These are phyloP conservation scores for Carpatolechia fugitivella DNA, from an alignment of 2,888 invertebrate genomes.

Conservation along the genomic window DNA sequence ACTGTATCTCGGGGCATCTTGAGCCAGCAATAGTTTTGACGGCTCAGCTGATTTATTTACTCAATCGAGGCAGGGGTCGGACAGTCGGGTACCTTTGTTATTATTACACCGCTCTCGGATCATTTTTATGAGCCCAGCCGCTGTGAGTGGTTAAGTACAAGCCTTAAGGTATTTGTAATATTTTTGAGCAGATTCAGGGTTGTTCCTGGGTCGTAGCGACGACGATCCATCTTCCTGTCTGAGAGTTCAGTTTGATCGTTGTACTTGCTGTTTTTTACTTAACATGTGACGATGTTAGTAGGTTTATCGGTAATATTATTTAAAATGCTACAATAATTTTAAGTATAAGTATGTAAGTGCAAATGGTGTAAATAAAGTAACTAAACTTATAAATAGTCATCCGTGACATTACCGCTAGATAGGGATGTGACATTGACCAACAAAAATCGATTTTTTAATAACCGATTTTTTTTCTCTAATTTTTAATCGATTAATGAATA, in stretches of 20 bases:
- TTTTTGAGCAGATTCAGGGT: neutral
- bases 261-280: neutral
- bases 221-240: neutral
- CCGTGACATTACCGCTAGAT: too few species aligned
- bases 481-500: too few species aligned
- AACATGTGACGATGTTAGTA: too few species aligned
- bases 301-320: too few species aligned
- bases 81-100: constrained; percentile 23
- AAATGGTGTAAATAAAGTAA: too few species aligned
- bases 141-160: constrained; percentile 5
- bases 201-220: neutral
- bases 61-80: constrained; percentile 37
- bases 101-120: constrained; percentile 4
- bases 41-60: constrained; percentile 57
- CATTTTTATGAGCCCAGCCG: constrained; percentile 10
- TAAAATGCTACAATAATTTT: too few species aligned
- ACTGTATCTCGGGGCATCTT: neutral
- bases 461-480: too few species aligned
- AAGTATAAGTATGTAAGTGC: too few species aligned
- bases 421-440: too few species aligned
- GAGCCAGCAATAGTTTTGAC: constrained; percentile 47
- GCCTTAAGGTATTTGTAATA: constrained; percentile 10
- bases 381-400: too few species aligned
- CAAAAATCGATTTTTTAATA: too few species aligned
- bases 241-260: neutral